Evolutionary conservation across 1,140 invertebrate species (phyloP).

Genomic region (Ericerus pela): DNA sequence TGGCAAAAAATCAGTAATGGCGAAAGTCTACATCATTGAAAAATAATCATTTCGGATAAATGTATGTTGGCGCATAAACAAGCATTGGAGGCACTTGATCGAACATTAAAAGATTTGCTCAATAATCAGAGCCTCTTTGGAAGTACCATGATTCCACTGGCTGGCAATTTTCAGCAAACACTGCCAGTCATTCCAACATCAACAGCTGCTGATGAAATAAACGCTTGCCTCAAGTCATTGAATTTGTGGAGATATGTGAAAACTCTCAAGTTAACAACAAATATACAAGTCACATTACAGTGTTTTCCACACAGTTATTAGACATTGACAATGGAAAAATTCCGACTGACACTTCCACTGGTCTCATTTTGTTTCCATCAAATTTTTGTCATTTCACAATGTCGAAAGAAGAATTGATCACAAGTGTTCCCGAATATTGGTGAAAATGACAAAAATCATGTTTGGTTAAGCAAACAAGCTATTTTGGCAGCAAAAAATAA

Average conservation of each 20-base stretch:
- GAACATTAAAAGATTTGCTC: conserved; percentile 19
- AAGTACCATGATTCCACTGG: conserved; percentile 17
- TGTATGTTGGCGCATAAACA: conserved; percentile 5
- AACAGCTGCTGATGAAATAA: too few species aligned
- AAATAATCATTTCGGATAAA: conserved; percentile 30
- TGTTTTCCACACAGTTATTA: conserved; percentile 25
- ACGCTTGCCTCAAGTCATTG: conserved; percentile 20
- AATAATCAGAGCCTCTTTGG: conserved; percentile 14
- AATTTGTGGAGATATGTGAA: conserved; percentile 31
- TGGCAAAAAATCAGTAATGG: conserved; percentile 20
- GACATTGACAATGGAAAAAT: conserved; percentile 16
- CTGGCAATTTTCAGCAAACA: conserved; percentile 29
- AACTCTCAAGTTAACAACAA: conserved; percentile 20
- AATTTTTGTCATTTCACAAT: conserved; percentile 21
- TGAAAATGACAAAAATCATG: conserved; percentile 30
- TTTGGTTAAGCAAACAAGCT: conserved; percentile 29
- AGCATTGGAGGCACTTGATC: conserved; percentile 23
- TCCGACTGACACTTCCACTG: too few species aligned
- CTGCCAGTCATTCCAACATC: conserved; percentile 32
- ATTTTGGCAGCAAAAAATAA: conserved; percentile 31
- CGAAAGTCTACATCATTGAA: conserved; percentile 24
- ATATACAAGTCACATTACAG: conserved; percentile 22
- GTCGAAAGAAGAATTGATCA: conserved; percentile 29
- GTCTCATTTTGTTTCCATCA: conserved; percentile 16
- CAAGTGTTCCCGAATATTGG: conserved; percentile 30